phyloP scores from a whole-genome alignment of 2,888 invertebrate genomes.

The Labia minor region DNA sequence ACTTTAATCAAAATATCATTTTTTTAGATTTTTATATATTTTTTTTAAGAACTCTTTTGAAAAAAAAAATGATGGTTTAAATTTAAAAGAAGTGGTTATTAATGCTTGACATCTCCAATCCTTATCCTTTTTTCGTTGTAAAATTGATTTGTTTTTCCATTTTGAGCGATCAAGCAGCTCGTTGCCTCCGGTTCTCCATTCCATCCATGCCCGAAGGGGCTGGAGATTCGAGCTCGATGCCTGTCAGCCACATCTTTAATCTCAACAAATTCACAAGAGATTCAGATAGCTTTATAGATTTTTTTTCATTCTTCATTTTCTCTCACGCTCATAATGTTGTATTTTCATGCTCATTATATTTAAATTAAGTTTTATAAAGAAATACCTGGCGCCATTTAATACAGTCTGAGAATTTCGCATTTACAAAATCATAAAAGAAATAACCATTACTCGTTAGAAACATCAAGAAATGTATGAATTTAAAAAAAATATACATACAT shows the following conservation, averaged over 20 bases:
- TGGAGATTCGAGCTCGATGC: too few relatives aligned
- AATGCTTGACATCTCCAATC: neutral
- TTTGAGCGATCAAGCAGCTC: neutral
- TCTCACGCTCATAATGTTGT: neutral
- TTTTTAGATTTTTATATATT: too few relatives aligned
- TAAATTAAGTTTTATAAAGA: slow-evolving; percentile 5
- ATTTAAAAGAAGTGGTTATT: too few relatives aligned
- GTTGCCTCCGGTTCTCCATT: neutral
- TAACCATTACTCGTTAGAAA: too few relatives aligned
- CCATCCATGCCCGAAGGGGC: neutral
- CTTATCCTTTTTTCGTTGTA: neutral
- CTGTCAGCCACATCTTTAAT: neutral
- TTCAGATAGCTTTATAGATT: neutral
- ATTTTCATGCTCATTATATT: slow-evolving; percentile 13
- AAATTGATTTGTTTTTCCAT: neutral
- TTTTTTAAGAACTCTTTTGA: too few relatives aligned
- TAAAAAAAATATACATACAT: too few relatives aligned
- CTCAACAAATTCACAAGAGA: slow-evolving; percentile 8
- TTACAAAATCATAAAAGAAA: neutral
- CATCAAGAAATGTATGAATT: too few relatives aligned
- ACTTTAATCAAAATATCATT: too few relatives aligned
- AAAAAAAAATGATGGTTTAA: too few relatives aligned
- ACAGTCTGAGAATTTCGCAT: neutral
- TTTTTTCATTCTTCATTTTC: neutral
- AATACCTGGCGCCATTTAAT: neutral